Conservation (phyloP, 2,113 vertebrate species). For the Ptilorrhoa leucosticta region DNA sequence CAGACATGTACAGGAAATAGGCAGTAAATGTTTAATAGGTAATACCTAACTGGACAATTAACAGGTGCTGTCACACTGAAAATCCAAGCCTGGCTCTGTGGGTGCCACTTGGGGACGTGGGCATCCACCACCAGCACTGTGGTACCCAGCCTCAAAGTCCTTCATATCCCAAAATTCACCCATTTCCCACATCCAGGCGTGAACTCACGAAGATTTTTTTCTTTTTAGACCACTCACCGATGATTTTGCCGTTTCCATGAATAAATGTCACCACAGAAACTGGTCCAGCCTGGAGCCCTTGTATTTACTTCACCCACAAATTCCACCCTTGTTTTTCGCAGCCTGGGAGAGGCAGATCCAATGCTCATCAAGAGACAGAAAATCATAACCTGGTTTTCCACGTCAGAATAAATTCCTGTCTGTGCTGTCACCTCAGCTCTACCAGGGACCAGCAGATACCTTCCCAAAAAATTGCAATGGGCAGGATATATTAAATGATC, state of each 20-base stretch:
- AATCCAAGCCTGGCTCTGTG: background rate
- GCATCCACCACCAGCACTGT: rapidly evolving
- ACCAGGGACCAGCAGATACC: background rate
- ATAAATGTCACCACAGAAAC: background rate
- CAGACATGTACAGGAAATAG: conserved; percentile 73
- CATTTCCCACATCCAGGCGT: background rate
- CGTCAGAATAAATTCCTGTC: background rate
- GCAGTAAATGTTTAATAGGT: conserved; percentile 75
- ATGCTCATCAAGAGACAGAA: background rate
- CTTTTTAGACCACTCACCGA: background rate
- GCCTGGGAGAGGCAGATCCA: background rate
- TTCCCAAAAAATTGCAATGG: background rate
- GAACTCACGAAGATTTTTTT: too few relatives aligned
- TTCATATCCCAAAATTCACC: background rate
- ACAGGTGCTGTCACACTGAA: conserved; percentile 69
- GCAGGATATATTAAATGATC: background rate
- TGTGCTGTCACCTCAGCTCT: background rate
- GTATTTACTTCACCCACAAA: too few relatives aligned
- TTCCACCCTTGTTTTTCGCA: background rate
- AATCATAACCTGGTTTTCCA: background rate
- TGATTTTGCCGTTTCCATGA: background rate
- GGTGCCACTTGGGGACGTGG: background rate
- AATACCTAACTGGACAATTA: conserved; percentile 69
- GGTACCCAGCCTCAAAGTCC: background rate
- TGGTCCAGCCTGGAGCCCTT: background rate